Conservation (phyloP, 2,113 vertebrate genomes). For the Campylomormyrus numenius region DNA sequence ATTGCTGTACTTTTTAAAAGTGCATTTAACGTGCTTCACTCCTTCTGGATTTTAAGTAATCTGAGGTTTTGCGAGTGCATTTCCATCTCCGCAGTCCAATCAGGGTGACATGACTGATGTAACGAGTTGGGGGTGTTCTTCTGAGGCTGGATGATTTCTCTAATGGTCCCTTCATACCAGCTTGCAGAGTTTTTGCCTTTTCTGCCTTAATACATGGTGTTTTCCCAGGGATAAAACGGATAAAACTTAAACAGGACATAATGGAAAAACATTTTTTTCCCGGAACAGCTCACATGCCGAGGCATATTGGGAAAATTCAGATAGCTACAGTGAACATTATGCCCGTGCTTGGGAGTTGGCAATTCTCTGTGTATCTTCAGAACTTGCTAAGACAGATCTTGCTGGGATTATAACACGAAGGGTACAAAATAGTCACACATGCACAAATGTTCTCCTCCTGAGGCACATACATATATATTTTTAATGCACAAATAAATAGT, state of each 20-base stretch:
- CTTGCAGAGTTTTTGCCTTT: neutral
- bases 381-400: neutral
- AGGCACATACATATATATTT: neutral
- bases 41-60: neutral
- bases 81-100: neutral
- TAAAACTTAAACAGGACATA: neutral
- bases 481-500: neutral
- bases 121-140: neutral
- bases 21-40: neutral
- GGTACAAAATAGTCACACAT: neutral
- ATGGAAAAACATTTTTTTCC: neutral
- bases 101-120: neutral
- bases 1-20: neutral
- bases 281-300: neutral
- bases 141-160: neutral
- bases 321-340: neutral
- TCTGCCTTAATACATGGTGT: neutral
- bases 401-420: neutral
- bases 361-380: neutral
- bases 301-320: neutral
- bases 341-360: neutral
- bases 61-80: neutral
- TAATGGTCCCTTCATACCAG: neutral
- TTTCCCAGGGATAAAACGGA: neutral
- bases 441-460: neutral